Evolutionary conservation across 2,797 vertebrate species (phyloP), one percentile per base, ranked within the genome.

Genomic region (Trematomus bernacchii): DNA sequence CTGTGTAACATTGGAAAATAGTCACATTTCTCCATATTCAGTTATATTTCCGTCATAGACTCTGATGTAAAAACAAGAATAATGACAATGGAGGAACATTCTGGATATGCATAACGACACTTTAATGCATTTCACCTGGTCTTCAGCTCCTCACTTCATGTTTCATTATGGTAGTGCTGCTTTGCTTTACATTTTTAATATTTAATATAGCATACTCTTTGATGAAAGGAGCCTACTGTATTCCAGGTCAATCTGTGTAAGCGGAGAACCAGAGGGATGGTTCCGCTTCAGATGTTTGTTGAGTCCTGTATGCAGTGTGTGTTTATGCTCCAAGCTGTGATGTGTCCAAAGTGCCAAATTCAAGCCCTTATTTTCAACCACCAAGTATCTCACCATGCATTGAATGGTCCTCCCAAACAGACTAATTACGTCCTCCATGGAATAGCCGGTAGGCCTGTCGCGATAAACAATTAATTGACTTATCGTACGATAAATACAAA

Each of bases 271-370:
- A 73, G 55, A 60, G 50, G 51, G 57, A 33, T 30, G 18, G 1
- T 16, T 66, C 27, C 12, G 0, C 33, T 66, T 59, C 30, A 47
- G 27, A 57, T 68, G 64, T 73, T 19, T 23, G 27, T 27, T 60
- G 33, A 54, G 16, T 8, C 27, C 40, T 46, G n/a, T 3, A 23
- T 18, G 40, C 42, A 57, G 13, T 33, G 6, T 51, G 33, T 16
- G 19, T 4, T 15, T 30, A 15, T 44, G 10, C 50, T 53, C 16
- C 1, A 4, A 23, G 44, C n/a, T 65, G 23, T 77, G 40, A 53
- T 64, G 50, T 51, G 33, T 19, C 18, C 37, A 4, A 43, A 43
- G 3, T 0, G 18, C 37, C 3, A 1, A 11, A 11, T 58, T 51
- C 27, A 58, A 37, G 9, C 51, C 11, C 15, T 52, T 15, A n/a